phyloP scores from a whole-genome alignment of 2,113 vertebrate genomes.

The Turnix velox region DNA sequence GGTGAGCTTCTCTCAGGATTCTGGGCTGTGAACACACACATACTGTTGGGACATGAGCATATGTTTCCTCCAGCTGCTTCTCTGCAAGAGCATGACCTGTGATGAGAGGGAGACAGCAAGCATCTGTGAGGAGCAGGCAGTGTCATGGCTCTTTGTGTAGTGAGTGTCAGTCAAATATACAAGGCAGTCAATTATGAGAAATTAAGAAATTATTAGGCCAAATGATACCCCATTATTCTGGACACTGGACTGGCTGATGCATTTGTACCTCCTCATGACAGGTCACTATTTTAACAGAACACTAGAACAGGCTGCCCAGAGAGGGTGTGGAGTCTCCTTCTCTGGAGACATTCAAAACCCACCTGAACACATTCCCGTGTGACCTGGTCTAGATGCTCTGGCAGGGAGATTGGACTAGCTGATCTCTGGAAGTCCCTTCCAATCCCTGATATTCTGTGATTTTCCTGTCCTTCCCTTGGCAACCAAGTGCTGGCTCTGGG shows the following conservation, averaged over 20 bases:
- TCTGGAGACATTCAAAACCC: no score
- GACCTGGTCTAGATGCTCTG: no score
- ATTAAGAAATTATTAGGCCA: accelerated
- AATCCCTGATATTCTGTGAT: no score
- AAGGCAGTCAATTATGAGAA: neutral
- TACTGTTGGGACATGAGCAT: neutral
- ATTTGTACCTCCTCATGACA: neutral
- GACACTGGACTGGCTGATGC: neutral
- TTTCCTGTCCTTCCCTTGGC: neutral
- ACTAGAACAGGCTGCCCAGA: no score
- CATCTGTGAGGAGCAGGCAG: neutral
- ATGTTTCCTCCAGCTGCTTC: neutral
- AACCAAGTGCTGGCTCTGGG: neutral
- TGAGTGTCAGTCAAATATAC: neutral
- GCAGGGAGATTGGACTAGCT: no score
- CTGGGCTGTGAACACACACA: neutral
- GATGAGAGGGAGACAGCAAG: neutral
- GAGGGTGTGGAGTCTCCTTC: no score
- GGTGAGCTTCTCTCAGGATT: neutral
- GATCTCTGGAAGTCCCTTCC: no score
- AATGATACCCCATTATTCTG: neutral
- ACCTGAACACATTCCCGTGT: no score
- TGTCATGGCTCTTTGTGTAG: accelerated
- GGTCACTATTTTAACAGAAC: no score
- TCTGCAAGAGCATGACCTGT: neutral